Conservation (phyloP, 2,113 vertebrate species). For the Perognathus longimembris region DNA sequence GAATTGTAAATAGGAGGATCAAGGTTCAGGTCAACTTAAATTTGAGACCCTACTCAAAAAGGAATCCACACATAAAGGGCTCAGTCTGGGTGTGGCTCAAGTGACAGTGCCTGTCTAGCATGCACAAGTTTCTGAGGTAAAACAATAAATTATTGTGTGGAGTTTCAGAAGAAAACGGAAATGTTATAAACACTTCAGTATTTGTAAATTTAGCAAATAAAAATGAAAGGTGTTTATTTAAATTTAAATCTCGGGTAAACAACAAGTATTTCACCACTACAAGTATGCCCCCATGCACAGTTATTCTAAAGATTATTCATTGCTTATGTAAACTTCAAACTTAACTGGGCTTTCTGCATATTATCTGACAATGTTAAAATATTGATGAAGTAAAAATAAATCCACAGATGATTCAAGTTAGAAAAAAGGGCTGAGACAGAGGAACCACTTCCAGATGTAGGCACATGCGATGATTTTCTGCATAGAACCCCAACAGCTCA, state of each 20-base stretch:
- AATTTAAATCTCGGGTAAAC: conserved; percentile 9
- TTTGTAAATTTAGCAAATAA: conserved; percentile 27
- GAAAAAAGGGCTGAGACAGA: background rate
- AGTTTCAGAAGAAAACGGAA: conserved; percentile 37
- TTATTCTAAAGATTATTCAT: background rate
- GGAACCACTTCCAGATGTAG: background rate
- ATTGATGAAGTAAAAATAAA: background rate
- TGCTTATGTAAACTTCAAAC: background rate
- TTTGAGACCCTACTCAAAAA: too few species aligned
- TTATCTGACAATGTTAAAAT: background rate
- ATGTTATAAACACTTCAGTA: background rate
- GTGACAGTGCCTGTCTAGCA: too few species aligned
- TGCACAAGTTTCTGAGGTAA: background rate
- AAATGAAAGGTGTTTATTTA: background rate
- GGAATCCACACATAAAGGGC: too few species aligned
- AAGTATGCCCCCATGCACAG: background rate
- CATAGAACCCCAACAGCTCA: background rate
- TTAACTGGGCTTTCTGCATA: background rate
- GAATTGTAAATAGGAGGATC: too few species aligned
- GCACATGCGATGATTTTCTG: background rate
- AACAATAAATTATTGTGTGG: background rate
- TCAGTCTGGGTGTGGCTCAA: too few species aligned
- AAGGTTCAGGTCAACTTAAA: too few species aligned
- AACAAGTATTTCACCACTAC: background rate
- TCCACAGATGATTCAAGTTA: background rate